Base-by-base conservation (phyloP, 2,113 vertebrate genomes). In the Elephantulus edwardii region DNA sequence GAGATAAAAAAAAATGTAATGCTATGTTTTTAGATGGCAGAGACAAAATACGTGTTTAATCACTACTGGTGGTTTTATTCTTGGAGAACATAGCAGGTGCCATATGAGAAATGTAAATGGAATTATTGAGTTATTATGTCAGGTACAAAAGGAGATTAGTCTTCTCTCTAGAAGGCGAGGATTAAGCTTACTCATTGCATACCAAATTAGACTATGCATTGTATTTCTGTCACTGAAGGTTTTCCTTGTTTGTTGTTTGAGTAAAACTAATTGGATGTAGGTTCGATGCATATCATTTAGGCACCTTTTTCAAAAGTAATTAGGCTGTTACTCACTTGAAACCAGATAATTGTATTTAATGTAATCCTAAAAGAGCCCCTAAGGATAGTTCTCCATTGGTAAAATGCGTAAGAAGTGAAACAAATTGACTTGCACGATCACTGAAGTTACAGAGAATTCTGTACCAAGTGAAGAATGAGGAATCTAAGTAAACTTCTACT, bases 241-340 rank as follows among this genome's bases (percentile, higher is more conserved):
- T 90, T 90, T 92, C 50, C 54, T 85, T 77, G 54, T 20, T 88
- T 88, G 46, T 72, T 93, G 86, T 92, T 93, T 87, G 89, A 91
- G 42, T 87, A 95, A 94, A 95, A 94, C 62, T 94, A 92, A 95
- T 95, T 87, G 79, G 68, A 95, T 86, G 56, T 60, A 87, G 56
- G 66, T 87, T 95, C 88, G 91, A 66, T 75, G 87, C 88, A 50
- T 83, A 84, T 86, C 81, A 91, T 58, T 83, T 74, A 86, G 76
- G 44, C 40, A 75, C 20, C 68, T 92, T 94, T 90, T 93, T 96
- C 92, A 75, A 89, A 95, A 93, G 89, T 89, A 93, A 96, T 95
- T 95, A 96, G 35, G 68, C 56, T 82, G n/a, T 95, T 89, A 79
- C 17, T 93, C 76, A 91, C 79, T 93, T 88, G 74, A 93, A 82